A percentile compares a stretch with the other conserved stretches of the same genome.
Conservation (phyloP, 2,113 vertebrate genomes). For the Brachypteracias leptosomus region DNA sequence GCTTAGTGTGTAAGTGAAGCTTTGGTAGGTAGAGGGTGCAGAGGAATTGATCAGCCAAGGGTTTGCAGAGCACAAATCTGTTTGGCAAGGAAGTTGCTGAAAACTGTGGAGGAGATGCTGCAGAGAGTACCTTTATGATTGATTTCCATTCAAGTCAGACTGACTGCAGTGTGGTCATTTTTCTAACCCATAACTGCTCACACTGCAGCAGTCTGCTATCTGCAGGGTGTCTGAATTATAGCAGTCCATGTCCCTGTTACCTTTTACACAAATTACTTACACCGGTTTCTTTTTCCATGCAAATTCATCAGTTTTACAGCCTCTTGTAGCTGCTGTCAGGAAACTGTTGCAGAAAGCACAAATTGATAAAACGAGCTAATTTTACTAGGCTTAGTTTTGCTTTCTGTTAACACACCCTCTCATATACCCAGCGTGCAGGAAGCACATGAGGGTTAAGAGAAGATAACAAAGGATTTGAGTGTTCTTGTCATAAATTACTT, state of each 20-base stretch:
- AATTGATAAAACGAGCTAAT: slow-evolving; percentile 82
- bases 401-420: slow-evolving; percentile 55
- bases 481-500: slow-evolving; percentile 73
- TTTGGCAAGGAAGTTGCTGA: slow-evolving; percentile 80
- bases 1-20: slow-evolving; percentile 20
- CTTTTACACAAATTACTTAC: slow-evolving; percentile 90
- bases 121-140: slow-evolving; percentile 87
- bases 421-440: slow-evolving; percentile 59
- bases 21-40: slow-evolving; percentile 25
- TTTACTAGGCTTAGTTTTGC: slow-evolving; percentile 74
- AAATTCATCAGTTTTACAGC: slow-evolving; percentile 86
- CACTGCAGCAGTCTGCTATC: slow-evolving; percentile 77
- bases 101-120: slow-evolving; percentile 78
- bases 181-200: slow-evolving; percentile 80
- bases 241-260: slow-evolving; percentile 79
- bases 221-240: slow-evolving; percentile 84
- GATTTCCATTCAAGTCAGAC: slow-evolving; percentile 89
- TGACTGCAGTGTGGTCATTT: slow-evolving; percentile 88
- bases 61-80: slow-evolving; percentile 68
- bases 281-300: slow-evolving; percentile 85
- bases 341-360: slow-evolving; percentile 75
- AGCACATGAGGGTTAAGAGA: slow-evolving; percentile 62
- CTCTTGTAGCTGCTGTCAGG: slow-evolving; percentile 79
- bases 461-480: slow-evolving; percentile 68
- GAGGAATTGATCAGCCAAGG: slow-evolving; percentile 58